Base-by-base conservation (phyloP, 2,113 vertebrate genomes). In the Alligator sinensis region DNA sequence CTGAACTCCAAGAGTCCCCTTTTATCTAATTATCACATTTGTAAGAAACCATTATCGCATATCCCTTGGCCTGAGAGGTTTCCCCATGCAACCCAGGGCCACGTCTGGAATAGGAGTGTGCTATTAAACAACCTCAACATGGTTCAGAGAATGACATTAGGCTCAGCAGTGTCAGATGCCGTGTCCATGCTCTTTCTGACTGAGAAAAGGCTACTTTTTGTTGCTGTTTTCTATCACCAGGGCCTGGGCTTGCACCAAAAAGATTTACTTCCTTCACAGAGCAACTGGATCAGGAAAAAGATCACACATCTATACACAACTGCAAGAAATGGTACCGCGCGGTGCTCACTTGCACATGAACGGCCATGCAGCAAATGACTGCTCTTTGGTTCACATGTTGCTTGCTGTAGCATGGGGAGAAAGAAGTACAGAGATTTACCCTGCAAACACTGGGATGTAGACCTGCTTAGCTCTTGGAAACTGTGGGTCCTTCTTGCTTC, bases 11-110 rank as follows among this genome's bases (percentile, higher is more conserved):
- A 95, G 95, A 93, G 64, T 47, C 59, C 77, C 83, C 94, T 97
- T 98, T 98, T 96, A 97, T 97, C 97, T 97, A 97, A 97, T 98
- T 97, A 97, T 97, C 97, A 97, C 96, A 91, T 97, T 97, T 97
- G 92, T 95, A 95, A 90, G 96, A 96, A 97, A 93, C 61, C 90
- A 98, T 97, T 98, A 97, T 93, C 97, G 97, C 95, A 91, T 94
- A 92, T 83, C 95, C 80, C 2, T 94, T 95, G 94, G 91, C 94
- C 95, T 97, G 87, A 98, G 98, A 95, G 95, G 88, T 89, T 96
- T 97, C 94, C 84, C 91, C 95, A 91, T 13, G 90, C 92, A 97
- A 96, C 96, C 80, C 91, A 95, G 92, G 90, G 84, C 81, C 81
- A 70, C 97, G 89, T 94, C 86, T 86, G 77, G 82, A 92, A 92